Conservation (phyloP, 2,113 vertebrate genomes). For the Leptocoma aspasia region DNA sequence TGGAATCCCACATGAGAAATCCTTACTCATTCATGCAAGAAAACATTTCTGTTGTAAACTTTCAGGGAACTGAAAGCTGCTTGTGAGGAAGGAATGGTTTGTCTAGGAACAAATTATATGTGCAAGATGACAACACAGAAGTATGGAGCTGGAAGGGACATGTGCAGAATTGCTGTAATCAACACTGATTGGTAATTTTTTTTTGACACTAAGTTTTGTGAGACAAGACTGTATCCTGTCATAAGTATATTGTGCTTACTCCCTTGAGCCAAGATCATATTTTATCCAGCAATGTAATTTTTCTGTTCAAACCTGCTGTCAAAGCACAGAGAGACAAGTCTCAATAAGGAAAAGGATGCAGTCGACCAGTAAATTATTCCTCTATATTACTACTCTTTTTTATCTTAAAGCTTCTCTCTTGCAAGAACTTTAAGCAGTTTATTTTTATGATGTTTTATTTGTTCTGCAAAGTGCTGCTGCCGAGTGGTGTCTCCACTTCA, state of each 20-base stretch:
- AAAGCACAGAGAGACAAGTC: neutral
- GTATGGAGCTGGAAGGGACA: neutral
- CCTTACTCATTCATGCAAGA: neutral
- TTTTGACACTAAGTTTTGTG: neutral
- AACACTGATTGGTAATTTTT: neutral
- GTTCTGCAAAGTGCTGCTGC: neutral
- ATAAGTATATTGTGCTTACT: neutral
- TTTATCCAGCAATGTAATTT: neutral
- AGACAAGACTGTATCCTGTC: neutral
- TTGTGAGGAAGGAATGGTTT: neutral
- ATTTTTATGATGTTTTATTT: neutral
- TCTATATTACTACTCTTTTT: neutral
- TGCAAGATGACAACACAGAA: neutral
- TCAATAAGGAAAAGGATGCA: neutral
- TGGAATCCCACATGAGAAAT: neutral
- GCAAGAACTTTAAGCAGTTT: neutral
- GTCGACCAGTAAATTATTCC: neutral
- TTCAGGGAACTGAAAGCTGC: neutral
- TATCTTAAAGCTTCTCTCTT: neutral
- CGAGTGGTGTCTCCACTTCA: neutral
- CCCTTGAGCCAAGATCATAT: neutral
- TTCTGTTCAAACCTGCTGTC: neutral
- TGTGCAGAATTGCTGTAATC: neutral
- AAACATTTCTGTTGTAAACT: neutral
- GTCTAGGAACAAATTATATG: neutral